Percentiles rank a stretch among this genome's conserved stretches.
Evolutionary conservation across 2,888 invertebrate species (phyloP).

Genomic region (Hydrotaea diabolus): DNA sequence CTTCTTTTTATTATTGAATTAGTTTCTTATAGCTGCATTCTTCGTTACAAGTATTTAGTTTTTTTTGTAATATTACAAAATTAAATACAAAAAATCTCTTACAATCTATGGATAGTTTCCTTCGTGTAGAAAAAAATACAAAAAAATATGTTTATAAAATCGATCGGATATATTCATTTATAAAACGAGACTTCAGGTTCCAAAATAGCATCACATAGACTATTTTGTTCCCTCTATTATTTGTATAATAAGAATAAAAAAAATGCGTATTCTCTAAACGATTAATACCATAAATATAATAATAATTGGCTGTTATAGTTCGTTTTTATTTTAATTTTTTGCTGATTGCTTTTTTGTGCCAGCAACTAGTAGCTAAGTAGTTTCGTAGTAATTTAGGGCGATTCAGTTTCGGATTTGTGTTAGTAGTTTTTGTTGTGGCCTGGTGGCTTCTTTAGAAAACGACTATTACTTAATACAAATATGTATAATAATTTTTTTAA

Average conservation of each 20-base stretch:
- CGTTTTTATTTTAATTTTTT: neutral
- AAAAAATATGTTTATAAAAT: slow-evolving; percentile 21
- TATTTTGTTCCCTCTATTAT: neutral
- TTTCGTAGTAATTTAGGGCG: neutral
- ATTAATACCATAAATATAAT: neutral
- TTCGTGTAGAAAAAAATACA: neutral
- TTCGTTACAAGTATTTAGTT: slow-evolving; percentile 7
- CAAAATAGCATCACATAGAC: slow-evolving; percentile 2
- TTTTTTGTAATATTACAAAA: slow-evolving; percentile 22
- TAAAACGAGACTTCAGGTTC: slow-evolving; percentile 14
- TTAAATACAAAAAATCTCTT: slow-evolving; percentile 16
- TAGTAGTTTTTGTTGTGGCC: no score
- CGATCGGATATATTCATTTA: slow-evolving; percentile 22
- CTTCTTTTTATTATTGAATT: slow-evolving; percentile 23
- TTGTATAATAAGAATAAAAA: slow-evolving; percentile 6
- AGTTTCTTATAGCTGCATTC: slow-evolving; percentile 16
- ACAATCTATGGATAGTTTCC: neutral
- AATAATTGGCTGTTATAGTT: slow-evolving; percentile 1
- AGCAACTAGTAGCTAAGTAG: neutral
- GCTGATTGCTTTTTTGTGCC: neutral
- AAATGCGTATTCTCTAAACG: slow-evolving; percentile 40
- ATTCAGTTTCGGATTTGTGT: slow-evolving; percentile 6
- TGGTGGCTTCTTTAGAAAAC: neutral
- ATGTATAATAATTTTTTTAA: neutral
- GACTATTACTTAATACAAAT: no score